A percentile compares a stretch with the other conserved stretches of the same genome.
phyloP scores from a whole-genome alignment of 2,888 invertebrate species.

The Julus scanicus region DNA sequence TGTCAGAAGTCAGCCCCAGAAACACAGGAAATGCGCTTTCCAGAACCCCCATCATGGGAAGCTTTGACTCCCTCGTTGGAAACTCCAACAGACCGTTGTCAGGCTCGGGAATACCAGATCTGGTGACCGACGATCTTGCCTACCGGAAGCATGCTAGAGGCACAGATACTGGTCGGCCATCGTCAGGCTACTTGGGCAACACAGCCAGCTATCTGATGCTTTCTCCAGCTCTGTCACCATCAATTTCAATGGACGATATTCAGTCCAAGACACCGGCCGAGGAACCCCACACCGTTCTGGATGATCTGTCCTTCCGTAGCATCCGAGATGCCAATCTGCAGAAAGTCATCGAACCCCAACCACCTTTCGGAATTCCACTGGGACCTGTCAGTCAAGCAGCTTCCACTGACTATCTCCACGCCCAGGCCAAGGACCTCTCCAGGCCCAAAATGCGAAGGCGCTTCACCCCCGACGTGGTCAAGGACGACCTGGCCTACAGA shows the following conservation, averaged over 20 bases:
- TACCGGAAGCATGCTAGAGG: conserved; percentile 74
- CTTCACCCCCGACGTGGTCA: conserved; percentile 82
- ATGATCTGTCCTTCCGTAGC: conserved; percentile 86
- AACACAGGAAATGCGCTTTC: conserved; percentile 58
- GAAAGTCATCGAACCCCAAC: conserved; percentile 79
- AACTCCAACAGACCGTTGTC: conserved; percentile 51
- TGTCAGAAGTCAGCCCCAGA: conserved; percentile 58
- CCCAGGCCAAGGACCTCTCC: conserved; percentile 69
- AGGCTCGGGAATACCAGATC: conserved; percentile 60
- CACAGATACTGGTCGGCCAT: conserved; percentile 65
- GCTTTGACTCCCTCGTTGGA: conserved; percentile 55
- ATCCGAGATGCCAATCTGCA: conserved; percentile 80
- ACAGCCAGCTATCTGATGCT: conserved; percentile 74
- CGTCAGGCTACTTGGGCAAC: conserved; percentile 12
- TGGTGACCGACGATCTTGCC: conserved; percentile 83
- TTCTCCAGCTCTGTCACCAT: conserved; percentile 73
- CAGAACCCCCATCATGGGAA: conserved; percentile 49
- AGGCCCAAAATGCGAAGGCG: conserved; percentile 75
- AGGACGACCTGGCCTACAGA: conserved; percentile 88
- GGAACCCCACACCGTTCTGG: conserved; percentile 84
- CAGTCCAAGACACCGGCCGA: conserved; percentile 8
- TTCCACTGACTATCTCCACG: conserved; percentile 85
- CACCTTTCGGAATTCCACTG: conserved; percentile 89
- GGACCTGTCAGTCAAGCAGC: conserved; percentile 84
- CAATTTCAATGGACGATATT: conserved; percentile 57